Base-by-base conservation (phyloP, 2,113 vertebrate species). In the Piaya cayana region DNA sequence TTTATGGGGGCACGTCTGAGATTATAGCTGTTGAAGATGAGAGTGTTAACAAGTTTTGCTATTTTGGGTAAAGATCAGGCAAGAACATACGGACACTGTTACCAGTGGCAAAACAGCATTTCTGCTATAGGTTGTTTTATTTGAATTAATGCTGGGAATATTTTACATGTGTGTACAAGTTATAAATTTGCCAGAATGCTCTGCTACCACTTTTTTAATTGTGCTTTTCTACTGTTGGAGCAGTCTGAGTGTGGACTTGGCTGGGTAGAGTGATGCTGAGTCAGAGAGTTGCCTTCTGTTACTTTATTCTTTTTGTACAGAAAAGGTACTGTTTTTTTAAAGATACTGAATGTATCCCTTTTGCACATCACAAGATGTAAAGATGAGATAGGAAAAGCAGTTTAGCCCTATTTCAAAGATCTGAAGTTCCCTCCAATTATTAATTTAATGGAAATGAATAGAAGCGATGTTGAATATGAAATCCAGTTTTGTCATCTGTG, bases 251-350 rank as follows among this genome's bases (percentile, higher is more conserved):
- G 12, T 70, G 72, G 68, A 53, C 36, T 93, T 93, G 93, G 80
- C 91, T 92, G 64, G 68, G 8, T 92, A 80, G 92, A 72, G 72
- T 83, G 83, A 74, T 72, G 20, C 80, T 93, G 94, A 81, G 72
- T 91, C 94, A 92, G 55, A 65, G 36, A 7, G 7, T 69, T 88
- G 56, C 77, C 89, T 92, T 93, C 86, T 96, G 88, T 88, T 93
- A n/a, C 25, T 58, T 43, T 52, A 26, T 23, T 82, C 34, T 79
- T 65, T 68, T 12, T 53, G 39, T 39, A 39, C 39, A 39, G 39
- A 39, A 70, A 93, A 25, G 10, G 3, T 0, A 0, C 5, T 50
- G 1, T 32, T 74, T 91, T 58, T 87, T 64, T 43, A 30, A 85
- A 53, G 71, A 36, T 80, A 69, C 18, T 52, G 30, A 88, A 23